Evolutionary conservation across 2,888 invertebrate genomes (phyloP), one percentile per base, ranked within the genome.

Genomic region (Zhengitettix transpicula): DNA sequence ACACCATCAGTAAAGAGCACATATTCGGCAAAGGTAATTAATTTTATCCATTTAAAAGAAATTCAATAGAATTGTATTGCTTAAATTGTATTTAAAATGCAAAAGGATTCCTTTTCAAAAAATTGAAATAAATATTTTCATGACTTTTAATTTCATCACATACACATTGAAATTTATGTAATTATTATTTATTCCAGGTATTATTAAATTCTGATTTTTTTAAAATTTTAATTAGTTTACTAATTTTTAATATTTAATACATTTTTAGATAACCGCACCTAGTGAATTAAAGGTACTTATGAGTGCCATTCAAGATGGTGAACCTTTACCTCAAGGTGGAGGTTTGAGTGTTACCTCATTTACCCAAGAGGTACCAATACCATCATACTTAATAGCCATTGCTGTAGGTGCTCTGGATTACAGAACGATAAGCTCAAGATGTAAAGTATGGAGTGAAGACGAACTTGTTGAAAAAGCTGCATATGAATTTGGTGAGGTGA

Each of bases 361-460:
- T 71, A 73, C 77, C 14, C 89, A 89, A 70, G 81, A 83, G 10
- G 82, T 94, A 57, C 89, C 92, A 0, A 84, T 96, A 66, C 94
- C 94, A 0, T 83, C 90, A 0, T 97, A 97, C 70, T 76, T 97
- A 58, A 79, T 96, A 55, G 95, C 96, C 0, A 81, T 97, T 60
- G 96, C 89, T 1, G 87, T 87, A 28, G 97, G 94, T 0, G 83
- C 81, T 54, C 71, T 97, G 62, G 89, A 87, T 66, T 82, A 80
- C 0, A 81, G 84, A 65, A 73, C 79, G 57, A 76, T 95, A 55
- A 92, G 94, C 7, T 86, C 88, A 0, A 81, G 91, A 65, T 85
- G 87, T 0, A 80, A 79, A 67, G 91, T 97, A 1, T 97, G 96
- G 96, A 83, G 90, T 0, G 96, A 97, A 71, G 83, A 85, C 66